phyloP scores from a whole-genome alignment of 2,797 vertebrate species.

The Oreortyx pictus region DNA sequence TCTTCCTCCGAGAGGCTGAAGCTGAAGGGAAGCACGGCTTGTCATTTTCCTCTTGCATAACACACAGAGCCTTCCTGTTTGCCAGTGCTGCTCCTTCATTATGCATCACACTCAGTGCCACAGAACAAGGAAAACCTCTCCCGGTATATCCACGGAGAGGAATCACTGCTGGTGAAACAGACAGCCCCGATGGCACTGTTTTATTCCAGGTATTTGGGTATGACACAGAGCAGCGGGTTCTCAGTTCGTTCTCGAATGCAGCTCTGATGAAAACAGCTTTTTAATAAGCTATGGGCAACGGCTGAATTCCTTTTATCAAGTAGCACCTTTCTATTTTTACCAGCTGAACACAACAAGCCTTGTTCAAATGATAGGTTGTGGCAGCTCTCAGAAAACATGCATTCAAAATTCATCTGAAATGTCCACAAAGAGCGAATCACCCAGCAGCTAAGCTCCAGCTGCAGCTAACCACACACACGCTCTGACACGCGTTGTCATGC shows the following conservation, averaged over 20 bases:
- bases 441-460: neutral
- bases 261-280: neutral
- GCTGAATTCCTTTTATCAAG: neutral
- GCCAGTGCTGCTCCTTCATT: neutral
- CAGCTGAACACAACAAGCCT: neutral
- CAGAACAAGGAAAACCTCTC: neutral
- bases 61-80: neutral
- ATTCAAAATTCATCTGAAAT: neutral
- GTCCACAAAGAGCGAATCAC: neutral
- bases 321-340: slow-evolving; percentile 38
- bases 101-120: neutral
- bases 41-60: neutral
- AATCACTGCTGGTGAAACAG: neutral
- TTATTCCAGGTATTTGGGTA: neutral
- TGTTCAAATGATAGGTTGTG: neutral
- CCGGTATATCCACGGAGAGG: rapidly evolving
- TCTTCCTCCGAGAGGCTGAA: neutral
- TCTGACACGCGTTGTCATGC: neutral
- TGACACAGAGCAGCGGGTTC: neutral
- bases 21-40: neutral
- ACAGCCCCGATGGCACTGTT: neutral
- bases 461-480: rapidly evolving
- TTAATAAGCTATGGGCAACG: neutral
- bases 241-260: neutral
- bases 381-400: neutral